Evolutionary conservation across 2,888 invertebrate species (phyloP).

Genomic region (Eulithis testata): DNA sequence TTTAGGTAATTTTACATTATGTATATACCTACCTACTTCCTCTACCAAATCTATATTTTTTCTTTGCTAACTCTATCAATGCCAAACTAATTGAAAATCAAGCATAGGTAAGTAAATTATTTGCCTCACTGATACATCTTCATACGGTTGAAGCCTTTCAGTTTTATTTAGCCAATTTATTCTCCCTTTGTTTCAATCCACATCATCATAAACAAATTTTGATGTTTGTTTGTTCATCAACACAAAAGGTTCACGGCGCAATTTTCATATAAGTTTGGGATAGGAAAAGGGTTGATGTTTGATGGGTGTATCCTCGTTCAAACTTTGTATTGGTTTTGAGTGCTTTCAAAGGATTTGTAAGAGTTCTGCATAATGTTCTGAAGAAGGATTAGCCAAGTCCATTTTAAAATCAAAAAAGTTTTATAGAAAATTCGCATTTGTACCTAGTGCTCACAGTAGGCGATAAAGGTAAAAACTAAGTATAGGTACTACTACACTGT

Average conservation of each 20-base stretch:
- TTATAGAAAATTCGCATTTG: too few species aligned
- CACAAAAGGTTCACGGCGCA: conserved; percentile 33
- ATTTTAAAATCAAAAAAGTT: too few species aligned
- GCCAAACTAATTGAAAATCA: too few species aligned
- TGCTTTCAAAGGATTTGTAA: conserved; percentile 30
- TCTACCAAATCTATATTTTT: too few species aligned
- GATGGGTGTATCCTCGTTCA: conserved; percentile 36
- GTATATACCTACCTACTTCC: too few species aligned
- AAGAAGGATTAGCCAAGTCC: too few species aligned
- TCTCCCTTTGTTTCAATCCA: conserved; percentile 41
- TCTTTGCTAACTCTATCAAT: too few species aligned
- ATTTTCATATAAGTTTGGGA: conserved; percentile 34
- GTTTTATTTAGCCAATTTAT: conserved; percentile 24
- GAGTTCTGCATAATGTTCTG: conserved; percentile 4
- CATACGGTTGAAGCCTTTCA: conserved; percentile 18
- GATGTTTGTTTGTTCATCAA: conserved; percentile 42
- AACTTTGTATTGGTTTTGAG: conserved; percentile 38
- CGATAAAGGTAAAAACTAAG: too few species aligned
- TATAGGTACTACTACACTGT: too few species aligned
- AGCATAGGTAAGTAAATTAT: background rate
- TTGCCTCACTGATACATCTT: conserved; percentile 3
- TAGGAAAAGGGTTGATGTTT: conserved; percentile 32
- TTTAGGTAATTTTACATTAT: too few species aligned
- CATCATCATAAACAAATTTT: conserved; percentile 46
- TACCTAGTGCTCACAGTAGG: too few species aligned